phyloP scores from a whole-genome alignment of 2,888 invertebrate genomes.

The Xylota sylvarum region DNA sequence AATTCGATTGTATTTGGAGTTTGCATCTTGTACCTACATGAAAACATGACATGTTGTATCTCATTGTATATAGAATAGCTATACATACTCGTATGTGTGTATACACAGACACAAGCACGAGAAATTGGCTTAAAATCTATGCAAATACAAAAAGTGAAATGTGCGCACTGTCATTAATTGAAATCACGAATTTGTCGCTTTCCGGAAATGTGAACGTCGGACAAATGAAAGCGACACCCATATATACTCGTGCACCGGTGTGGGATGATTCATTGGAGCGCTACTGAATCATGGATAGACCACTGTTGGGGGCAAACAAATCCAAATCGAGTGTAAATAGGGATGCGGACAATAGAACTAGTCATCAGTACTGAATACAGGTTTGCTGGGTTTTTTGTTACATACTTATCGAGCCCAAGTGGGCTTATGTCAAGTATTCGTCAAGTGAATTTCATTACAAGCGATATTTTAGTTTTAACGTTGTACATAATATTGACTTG shows the following conservation, averaged over 20 bases:
- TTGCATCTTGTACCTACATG: background rate
- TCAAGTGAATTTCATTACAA: background rate
- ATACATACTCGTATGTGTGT: background rate
- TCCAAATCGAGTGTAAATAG: conserved; percentile 2
- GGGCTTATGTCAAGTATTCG: conserved; percentile 7
- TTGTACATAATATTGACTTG: background rate
- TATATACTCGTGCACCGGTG: background rate
- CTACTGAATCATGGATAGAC: conserved; percentile 6
- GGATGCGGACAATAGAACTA: conserved; percentile 1
- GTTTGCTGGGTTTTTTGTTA: background rate
- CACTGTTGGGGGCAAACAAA: background rate
- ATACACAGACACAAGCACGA: background rate
- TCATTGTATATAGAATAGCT: background rate
- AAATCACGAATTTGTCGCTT: conserved; percentile 25
- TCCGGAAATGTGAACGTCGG: conserved; percentile 22
- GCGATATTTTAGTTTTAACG: background rate
- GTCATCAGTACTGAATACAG: background rate
- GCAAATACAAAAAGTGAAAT: conserved; percentile 31
- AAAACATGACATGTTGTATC: background rate
- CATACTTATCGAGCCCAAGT: background rate
- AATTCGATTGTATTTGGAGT: conserved; percentile 37
- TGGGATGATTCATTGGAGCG: conserved; percentile 2
- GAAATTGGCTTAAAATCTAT: conserved; percentile 19
- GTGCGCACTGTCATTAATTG: conserved; percentile 4
- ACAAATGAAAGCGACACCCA: conserved; percentile 30